Conservation (phyloP, 2,113 vertebrate genomes). For the Pseudopipra pipra region DNA sequence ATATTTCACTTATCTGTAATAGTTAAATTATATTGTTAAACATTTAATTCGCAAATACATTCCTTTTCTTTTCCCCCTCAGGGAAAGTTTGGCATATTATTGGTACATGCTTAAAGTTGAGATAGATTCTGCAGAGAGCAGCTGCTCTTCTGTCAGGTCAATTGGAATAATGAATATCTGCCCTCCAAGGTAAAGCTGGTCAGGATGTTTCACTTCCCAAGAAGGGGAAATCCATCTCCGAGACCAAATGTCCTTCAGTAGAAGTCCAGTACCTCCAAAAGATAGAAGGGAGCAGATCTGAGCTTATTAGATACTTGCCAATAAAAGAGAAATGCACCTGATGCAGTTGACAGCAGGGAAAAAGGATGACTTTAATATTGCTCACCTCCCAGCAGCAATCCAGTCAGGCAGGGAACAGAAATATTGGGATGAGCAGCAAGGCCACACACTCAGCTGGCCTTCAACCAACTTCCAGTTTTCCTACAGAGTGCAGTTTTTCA, state of each 20-base stretch:
- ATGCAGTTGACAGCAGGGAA: neutral
- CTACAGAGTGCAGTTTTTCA: neutral
- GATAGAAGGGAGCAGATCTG: neutral
- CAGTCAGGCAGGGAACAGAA: neutral
- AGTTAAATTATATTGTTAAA: neutral
- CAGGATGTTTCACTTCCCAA: neutral
- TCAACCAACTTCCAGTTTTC: neutral
- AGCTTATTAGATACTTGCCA: slow-evolving; percentile 36
- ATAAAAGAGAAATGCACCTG: neutral
- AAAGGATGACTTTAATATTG: slow-evolving; percentile 54
- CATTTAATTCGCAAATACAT: neutral
- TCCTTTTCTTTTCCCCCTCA: neutral
- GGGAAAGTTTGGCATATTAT: neutral
- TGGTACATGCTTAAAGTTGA: neutral
- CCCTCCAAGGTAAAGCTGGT: neutral
- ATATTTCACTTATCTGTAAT: neutral
- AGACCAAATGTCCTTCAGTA: slow-evolving; percentile 25
- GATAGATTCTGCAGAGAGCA: slow-evolving; percentile 14
- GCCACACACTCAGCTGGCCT: neutral
- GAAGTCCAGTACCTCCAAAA: neutral
- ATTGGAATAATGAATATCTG: neutral
- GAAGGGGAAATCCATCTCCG: neutral
- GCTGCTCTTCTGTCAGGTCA: slow-evolving; percentile 27
- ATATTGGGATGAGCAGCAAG: neutral
- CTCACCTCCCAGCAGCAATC: neutral